phyloP scores from a whole-genome alignment of 2,888 invertebrate species.

The Mylabris sibirica region DNA sequence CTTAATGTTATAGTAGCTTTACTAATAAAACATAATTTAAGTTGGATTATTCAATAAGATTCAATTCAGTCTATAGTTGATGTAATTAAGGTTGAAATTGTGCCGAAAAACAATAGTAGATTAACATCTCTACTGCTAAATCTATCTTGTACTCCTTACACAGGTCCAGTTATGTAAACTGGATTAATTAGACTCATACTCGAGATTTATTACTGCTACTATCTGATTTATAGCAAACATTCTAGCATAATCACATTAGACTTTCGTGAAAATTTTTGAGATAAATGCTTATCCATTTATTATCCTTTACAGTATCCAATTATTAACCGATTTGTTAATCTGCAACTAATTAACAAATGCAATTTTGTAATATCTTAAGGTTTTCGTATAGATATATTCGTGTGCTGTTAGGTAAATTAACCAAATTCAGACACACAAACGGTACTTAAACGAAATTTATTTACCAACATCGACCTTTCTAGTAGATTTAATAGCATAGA shows the following conservation, averaged over 20 bases:
- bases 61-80: background rate
- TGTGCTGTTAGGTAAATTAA: background rate
- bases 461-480: conserved; percentile 13
- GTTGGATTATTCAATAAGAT: background rate
- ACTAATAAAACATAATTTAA: conserved; percentile 30
- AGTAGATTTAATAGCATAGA: conserved; percentile 9
- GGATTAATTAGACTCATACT: conserved; percentile 1
- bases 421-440: background rate
- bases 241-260: background rate
- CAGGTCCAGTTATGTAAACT: conserved; percentile 8
- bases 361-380: background rate
- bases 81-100: background rate
- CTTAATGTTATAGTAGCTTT: conserved; percentile 28
- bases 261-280: background rate
- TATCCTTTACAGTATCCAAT: background rate
- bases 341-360: background rate
- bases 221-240: background rate
- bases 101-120: background rate
- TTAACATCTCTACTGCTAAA: background rate
- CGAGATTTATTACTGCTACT: background rate
- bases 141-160: background rate
- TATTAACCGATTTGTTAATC: background rate
- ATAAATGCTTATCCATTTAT: background rate
- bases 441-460: conserved; percentile 7
- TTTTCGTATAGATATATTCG: background rate